These are phyloP conservation scores for Julus scanicus DNA, from an alignment of 2,888 invertebrate species.

Conservation along the genomic window DNA sequence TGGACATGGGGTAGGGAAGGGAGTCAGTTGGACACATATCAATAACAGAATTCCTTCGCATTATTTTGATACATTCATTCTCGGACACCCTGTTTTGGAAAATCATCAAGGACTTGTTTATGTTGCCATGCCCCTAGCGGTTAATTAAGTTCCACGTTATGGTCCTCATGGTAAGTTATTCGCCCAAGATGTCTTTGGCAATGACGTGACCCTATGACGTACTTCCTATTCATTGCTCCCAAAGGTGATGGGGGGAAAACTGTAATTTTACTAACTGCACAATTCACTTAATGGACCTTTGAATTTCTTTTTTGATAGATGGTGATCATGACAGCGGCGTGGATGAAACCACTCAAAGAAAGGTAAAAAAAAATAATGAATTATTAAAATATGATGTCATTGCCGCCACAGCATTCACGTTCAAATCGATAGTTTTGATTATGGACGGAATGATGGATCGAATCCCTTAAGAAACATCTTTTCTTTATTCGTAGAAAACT, in stretches of 20 bases:
- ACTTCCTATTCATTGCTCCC: neutral
- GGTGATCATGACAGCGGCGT: conserved; percentile 60
- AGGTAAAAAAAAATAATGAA: conserved; percentile 55
- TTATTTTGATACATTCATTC: too few relatives aligned
- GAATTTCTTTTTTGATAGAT: conserved; percentile 58
- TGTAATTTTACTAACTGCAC: neutral
- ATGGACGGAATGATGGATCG: neutral
- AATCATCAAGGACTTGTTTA: too few relatives aligned
- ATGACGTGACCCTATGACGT: neutral
- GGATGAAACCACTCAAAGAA: conserved; percentile 59
- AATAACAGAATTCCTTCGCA: too few relatives aligned
- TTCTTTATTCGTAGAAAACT: neutral
- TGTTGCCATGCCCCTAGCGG: too few relatives aligned
- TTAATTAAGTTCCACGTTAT: too few relatives aligned
- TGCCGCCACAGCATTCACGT: neutral
- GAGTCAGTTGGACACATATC: too few relatives aligned
- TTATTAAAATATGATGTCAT: conserved; percentile 15
- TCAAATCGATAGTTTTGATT: conserved; percentile 2
- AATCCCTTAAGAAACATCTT: conserved; percentile 9
- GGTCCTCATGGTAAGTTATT: too few relatives aligned
- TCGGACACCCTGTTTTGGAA: too few relatives aligned
- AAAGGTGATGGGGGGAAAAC: neutral
- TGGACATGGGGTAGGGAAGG: too few relatives aligned
- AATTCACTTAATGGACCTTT: conserved; percentile 19
- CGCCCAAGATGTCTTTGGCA: neutral